phyloP scores from a whole-genome alignment of 2,797 vertebrate genomes.

The Pseudomugil tenellus region DNA sequence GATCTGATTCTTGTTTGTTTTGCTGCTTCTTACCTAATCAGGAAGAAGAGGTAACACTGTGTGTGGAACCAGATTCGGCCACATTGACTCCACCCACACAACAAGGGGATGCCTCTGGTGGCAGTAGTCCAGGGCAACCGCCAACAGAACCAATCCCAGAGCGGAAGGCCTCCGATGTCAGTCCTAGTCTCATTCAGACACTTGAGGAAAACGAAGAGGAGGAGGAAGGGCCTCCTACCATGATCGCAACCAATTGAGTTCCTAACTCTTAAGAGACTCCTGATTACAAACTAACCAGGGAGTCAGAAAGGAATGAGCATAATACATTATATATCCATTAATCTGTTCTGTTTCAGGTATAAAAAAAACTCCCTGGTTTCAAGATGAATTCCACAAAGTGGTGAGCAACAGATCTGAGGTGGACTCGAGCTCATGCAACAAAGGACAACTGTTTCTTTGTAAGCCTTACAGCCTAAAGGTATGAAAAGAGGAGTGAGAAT shows the following conservation, averaged over 20 bases:
- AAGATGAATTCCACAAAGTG: constrained; percentile 49
- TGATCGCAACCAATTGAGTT: constrained; percentile 80
- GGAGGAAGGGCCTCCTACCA: constrained; percentile 63
- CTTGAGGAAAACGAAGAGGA: constrained; percentile 91
- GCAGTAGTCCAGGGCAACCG: constrained; percentile 87
- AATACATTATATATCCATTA: constrained; percentile 78
- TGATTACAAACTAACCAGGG: constrained; percentile 62
- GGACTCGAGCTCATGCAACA: constrained; percentile 70
- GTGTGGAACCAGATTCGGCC: constrained; percentile 90
- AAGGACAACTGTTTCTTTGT: constrained; percentile 74
- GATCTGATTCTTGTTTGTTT: constrained; percentile 17
- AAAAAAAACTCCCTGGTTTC: constrained; percentile 68
- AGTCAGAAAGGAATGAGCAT: constrained; percentile 60
- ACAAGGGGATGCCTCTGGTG: constrained; percentile 88
- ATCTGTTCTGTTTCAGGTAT: constrained; percentile 84
- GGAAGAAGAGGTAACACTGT: constrained; percentile 91
- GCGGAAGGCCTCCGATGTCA: constrained; percentile 91
- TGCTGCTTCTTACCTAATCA: constrained; percentile 52
- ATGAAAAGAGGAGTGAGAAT: constrained; percentile 44
- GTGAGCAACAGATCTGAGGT: constrained; percentile 36
- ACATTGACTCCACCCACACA: constrained; percentile 90
- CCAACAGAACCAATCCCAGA: constrained; percentile 81
- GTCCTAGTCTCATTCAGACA: constrained; percentile 89
- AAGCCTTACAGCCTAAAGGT: constrained; percentile 80
- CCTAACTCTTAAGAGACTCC: constrained; percentile 59